These are phyloP conservation scores for Agelaius phoeniceus DNA, from an alignment of 2,113 vertebrate genomes.

Conservation along the genomic window DNA sequence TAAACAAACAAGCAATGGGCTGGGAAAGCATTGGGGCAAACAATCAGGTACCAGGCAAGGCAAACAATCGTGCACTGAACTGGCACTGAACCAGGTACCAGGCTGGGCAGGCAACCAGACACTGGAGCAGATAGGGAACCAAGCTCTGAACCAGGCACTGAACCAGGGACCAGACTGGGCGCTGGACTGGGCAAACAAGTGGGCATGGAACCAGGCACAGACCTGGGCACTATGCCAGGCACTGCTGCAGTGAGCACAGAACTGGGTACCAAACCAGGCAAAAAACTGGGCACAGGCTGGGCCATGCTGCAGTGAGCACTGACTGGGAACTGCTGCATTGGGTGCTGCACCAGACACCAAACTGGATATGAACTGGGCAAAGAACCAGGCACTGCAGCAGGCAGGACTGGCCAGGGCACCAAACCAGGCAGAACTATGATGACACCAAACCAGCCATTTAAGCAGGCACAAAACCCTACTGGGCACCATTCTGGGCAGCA, in stretches of 20 bases:
- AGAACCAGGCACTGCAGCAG: neutral
- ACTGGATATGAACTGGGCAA: neutral
- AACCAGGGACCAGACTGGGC: neutral
- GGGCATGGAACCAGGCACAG: neutral
- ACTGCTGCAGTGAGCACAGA: neutral
- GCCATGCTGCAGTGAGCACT: fast-evolving
- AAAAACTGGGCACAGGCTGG: neutral
- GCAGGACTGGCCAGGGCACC: neutral
- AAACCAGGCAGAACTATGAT: neutral
- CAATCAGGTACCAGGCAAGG: neutral
- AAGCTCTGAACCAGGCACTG: neutral
- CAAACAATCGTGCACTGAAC: neutral
- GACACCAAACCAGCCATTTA: neutral
- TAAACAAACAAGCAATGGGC: no score
- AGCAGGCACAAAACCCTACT: neutral
- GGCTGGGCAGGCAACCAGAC: neutral
- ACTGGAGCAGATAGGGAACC: neutral
- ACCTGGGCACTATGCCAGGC: no score
- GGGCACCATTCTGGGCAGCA: neutral
- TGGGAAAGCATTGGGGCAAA: neutral
- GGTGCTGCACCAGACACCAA: neutral
- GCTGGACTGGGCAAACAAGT: neutral
- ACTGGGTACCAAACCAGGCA: neutral
- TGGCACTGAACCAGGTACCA: neutral
- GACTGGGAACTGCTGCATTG: neutral